These are phyloP conservation scores for Andrena cerasifolii DNA, from an alignment of 1,140 invertebrate genomes.

Conservation along the genomic window DNA sequence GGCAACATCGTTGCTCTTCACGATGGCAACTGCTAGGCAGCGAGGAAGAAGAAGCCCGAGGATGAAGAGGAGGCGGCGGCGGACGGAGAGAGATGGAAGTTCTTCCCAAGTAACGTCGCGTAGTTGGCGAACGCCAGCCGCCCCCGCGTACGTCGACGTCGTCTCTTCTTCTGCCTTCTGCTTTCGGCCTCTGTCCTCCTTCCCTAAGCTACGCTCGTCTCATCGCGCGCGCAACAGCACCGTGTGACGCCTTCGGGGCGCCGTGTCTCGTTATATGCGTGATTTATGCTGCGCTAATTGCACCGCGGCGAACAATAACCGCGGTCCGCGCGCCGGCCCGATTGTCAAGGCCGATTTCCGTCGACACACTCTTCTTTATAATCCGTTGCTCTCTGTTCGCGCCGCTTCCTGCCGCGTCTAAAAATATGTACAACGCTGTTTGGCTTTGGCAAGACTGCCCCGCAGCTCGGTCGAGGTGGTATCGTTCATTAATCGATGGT, in stretches of 20 bases:
- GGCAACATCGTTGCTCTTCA: conserved; percentile 65
- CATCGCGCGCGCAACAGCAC: conserved; percentile 60
- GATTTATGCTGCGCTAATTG: conserved; percentile 82
- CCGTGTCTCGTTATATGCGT: conserved; percentile 80
- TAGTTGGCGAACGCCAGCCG: conserved; percentile 58
- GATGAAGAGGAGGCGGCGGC: not conserved
- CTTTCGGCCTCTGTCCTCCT: conserved; percentile 42
- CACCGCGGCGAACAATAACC: conserved; percentile 76
- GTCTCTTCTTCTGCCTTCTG: conserved; percentile 45
- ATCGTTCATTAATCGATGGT: no score
- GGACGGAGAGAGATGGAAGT: conserved; percentile 57
- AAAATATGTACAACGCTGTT: no score
- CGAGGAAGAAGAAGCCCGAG: conserved; percentile 2
- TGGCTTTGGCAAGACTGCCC: no score
- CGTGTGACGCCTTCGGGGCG: conserved; percentile 80
- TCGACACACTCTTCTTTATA: not conserved
- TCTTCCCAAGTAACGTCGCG: conserved; percentile 63
- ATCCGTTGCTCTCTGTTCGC: no score
- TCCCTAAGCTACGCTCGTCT: conserved; percentile 39
- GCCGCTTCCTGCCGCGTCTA: no score
- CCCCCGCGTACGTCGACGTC: conserved; percentile 51
- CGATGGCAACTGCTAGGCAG: conserved; percentile 39
- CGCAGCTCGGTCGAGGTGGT: no score
- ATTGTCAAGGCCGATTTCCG: conserved; percentile 29
- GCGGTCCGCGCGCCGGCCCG: conserved; percentile 32